Evolutionary conservation across 2,113 vertebrate genomes (phyloP).

Genomic region (Telmatochromis bifrenatus): DNA sequence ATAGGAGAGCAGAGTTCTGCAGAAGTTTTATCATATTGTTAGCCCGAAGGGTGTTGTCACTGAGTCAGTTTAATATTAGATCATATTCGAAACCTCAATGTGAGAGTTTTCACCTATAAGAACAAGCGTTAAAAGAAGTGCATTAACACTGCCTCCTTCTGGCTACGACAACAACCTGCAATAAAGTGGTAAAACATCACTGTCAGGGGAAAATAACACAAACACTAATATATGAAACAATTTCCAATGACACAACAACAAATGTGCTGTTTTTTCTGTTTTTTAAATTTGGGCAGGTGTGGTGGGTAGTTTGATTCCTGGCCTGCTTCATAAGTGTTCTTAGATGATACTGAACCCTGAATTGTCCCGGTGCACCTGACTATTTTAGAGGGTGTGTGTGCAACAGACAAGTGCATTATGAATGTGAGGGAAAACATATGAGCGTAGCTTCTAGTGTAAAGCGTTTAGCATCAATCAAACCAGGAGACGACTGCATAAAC

Average conservation of each 20-base stretch:
- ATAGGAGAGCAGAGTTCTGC: neutral
- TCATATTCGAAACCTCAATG: neutral
- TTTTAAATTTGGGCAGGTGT: neutral
- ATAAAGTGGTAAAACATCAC: neutral
- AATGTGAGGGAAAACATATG: neutral
- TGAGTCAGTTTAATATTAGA: neutral
- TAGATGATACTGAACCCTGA: neutral
- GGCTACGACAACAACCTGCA: neutral
- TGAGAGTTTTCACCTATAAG: neutral
- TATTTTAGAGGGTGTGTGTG: neutral
- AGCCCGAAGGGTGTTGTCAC: neutral
- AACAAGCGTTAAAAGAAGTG: neutral
- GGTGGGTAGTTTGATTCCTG: neutral
- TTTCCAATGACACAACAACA: neutral
- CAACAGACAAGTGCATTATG: neutral
- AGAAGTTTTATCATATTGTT: neutral
- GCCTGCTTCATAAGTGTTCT: neutral
- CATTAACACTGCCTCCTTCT: constrained; percentile 53
- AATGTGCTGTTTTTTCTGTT: accelerated
- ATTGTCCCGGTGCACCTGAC: neutral
- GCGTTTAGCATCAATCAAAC: neutral
- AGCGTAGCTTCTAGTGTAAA: neutral
- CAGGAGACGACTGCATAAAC: neutral
- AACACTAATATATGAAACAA: neutral
- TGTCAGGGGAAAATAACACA: neutral